These are phyloP conservation scores for Lota lota DNA, from an alignment of 2,113 vertebrate species.

Conservation along the genomic window DNA sequence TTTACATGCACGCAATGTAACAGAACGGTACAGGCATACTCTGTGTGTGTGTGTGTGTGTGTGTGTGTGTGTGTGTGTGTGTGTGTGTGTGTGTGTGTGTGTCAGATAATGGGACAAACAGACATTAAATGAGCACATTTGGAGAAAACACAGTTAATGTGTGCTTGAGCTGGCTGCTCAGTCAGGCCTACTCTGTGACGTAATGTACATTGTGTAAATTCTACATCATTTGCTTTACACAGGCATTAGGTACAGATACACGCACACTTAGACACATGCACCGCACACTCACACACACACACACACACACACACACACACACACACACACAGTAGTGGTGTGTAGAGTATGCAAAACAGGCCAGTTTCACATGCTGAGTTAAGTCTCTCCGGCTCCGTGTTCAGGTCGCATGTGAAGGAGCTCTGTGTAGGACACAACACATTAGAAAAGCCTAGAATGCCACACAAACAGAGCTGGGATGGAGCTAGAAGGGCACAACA, in stretches of 20 bases:
- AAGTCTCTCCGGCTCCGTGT: no score
- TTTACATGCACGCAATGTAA: background rate
- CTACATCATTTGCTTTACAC: conserved; percentile 42
- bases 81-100: background rate
- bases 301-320: conserved; percentile 1
- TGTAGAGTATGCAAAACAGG: no score
- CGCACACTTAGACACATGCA: background rate
- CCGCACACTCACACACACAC: background rate
- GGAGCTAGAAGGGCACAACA: no score
- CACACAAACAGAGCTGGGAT: no score
- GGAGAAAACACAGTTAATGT: background rate
- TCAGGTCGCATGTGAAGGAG: no score
- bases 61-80: conserved; percentile 4
- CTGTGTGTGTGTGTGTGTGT: conserved; percentile 1
- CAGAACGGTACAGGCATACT: background rate
- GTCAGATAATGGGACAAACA: background rate
- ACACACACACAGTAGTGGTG: conserved; percentile 6
- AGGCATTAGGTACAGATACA: background rate
- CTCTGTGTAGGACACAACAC: no score
- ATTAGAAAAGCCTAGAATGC: no score
- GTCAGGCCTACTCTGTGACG: conserved; percentile 34
- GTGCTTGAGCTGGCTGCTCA: conserved; percentile 30
- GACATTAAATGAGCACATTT: conserved; percentile 7
- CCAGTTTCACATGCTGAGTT: no score
- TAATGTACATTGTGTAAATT: conserved; percentile 30